Base-by-base conservation (phyloP, 92 coral and sea anemone genomes). In the Muricea muricata region DNA sequence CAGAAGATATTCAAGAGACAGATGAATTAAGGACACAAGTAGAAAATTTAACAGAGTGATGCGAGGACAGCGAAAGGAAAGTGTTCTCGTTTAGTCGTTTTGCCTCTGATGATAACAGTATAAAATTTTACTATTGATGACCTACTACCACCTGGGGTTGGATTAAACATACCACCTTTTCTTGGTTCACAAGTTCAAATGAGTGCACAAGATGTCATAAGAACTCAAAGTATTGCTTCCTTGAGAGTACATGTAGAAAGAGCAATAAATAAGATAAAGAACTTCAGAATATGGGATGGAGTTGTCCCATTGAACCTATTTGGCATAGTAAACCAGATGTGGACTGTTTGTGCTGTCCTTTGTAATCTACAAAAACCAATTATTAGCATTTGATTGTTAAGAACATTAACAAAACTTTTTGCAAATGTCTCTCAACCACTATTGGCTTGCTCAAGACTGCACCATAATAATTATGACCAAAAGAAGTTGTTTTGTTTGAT, bases 91-190 rank as follows among this genome's bases (percentile, higher is more conserved):
- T 63, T 15, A 26, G 30, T 24, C 28, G 71, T 20, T 63, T 63
- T 26, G 6, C 3, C 33, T 6, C 20, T 63, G 65, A 63, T 18
- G 25, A 31, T n/a, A 50, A 50, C 0, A 31, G 39, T 26, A 6
- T 87, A 15, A 3, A 82, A 17, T 90, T 86, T 68, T 86, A 88
- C 94, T 11, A 54, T 91, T 1, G 24, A 81, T 58, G 92, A 88
- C 67, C 65, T 87, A 6, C 63, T 83, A 50, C 93, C 91, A n/a
- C 61, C 80, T 68, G 89, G 91, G 37, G 91, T 91, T 17, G 74
- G 72, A 58, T 78, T 91, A 63, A 87, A 91, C 40, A 78, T 87
- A 23, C 91, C 94, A 34, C 91, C 94, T 9, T 88, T 91, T 81
- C 84, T 91, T 20, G 89, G 88, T 55, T 40, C 82, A 3, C 56